Conservation (phyloP, 2,113 vertebrate species). For the Phycodurus eques region DNA sequence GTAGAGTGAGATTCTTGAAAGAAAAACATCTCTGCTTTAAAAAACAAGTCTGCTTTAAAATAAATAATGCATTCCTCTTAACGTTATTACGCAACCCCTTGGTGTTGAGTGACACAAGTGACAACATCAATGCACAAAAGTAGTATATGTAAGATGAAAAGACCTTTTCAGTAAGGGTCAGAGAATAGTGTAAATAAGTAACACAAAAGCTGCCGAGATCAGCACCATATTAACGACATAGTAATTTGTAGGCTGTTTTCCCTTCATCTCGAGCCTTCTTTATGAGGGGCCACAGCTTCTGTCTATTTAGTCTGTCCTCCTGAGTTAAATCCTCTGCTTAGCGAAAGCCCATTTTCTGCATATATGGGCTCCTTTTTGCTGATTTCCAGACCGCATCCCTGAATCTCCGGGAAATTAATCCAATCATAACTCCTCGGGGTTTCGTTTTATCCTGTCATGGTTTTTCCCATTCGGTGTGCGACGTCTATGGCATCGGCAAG, state of each 20-base stretch:
- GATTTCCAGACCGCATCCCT: background rate
- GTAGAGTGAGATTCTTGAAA: too few species aligned
- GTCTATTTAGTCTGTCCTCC: background rate
- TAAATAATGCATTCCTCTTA: too few species aligned
- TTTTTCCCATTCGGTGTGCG: background rate
- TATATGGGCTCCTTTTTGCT: background rate
- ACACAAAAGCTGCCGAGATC: too few species aligned
- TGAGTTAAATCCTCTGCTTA: background rate
- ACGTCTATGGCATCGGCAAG: background rate
- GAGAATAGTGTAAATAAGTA: too few species aligned
- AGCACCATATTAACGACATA: too few species aligned
- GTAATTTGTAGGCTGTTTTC: background rate
- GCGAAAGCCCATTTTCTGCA: background rate
- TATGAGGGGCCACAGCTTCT: background rate
- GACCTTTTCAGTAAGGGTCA: too few species aligned
- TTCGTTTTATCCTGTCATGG: background rate
- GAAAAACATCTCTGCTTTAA: too few species aligned
- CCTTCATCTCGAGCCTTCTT: background rate
- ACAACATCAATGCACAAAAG: too few species aligned
- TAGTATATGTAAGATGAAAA: too few species aligned
- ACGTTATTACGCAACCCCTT: too few species aligned
- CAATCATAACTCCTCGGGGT: background rate
- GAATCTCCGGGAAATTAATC: background rate
- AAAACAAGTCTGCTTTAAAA: too few species aligned
- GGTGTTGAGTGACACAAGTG: too few species aligned